phyloP scores from a whole-genome alignment of 53 echinoderm and acorn worm species.

The Paracentrotus lividus region DNA sequence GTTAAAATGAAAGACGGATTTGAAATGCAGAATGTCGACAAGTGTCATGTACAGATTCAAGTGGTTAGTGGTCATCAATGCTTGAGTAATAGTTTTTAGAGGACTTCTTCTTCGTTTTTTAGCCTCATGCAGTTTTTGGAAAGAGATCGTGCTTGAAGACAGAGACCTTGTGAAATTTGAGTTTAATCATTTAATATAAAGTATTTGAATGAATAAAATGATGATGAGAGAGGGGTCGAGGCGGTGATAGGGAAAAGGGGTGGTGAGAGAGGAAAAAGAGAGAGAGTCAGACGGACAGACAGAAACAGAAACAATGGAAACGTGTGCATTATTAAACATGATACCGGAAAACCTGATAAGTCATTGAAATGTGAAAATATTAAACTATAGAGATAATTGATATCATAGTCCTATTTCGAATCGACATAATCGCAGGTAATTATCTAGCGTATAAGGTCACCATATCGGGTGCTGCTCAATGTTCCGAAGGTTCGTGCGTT shows the following conservation, averaged over 20 bases:
- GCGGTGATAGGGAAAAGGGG: too few species aligned
- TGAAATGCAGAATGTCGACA: slow-evolving; percentile 1
- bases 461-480: too few species aligned
- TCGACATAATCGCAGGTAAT: too few species aligned
- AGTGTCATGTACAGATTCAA: slow-evolving; percentile 13
- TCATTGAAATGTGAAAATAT: too few species aligned
- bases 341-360: too few species aligned
- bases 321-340: too few species aligned
- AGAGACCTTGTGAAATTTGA: background rate
- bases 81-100: background rate
- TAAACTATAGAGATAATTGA: too few species aligned
- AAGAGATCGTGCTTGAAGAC: background rate
- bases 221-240: too few species aligned
- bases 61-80: slow-evolving; percentile 44
- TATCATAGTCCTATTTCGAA: too few species aligned
- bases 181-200: background rate
- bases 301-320: background rate
- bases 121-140: background rate
- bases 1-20: background rate
- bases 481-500: too few species aligned
- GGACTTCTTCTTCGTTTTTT: background rate
- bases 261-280: background rate
- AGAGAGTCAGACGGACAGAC: background rate
- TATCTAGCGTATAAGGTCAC: too few species aligned
- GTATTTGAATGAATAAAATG: background rate